Base-by-base conservation (phyloP, 2,113 vertebrate genomes). In the Corvus cornix region DNA sequence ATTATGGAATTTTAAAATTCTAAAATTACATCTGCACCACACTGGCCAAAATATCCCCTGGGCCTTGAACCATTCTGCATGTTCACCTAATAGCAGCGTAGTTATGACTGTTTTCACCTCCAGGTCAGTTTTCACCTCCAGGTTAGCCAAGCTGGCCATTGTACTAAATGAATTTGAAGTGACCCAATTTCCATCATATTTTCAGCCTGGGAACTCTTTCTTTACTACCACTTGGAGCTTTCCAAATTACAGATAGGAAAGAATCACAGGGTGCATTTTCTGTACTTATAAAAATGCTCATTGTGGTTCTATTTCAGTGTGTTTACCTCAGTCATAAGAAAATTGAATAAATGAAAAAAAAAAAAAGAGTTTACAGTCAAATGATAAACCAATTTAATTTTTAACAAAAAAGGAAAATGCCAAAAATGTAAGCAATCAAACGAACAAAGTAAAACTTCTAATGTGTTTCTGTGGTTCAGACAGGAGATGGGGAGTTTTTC, bases 381-480 rank as follows among this genome's bases (percentile, higher is more conserved):
- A 86, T 53, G n/a, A 74, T 72, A 83, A 85, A 52, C 4, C 12
- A 41, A 64, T 41, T 62, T 74, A 73, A 43, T 83, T 89, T 79
- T 89, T 66, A 79, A 59, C 10, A 69, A 28, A 80, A 66, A 66
- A 60, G 2, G 2, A 66, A 82, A 85, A 91, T 20, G 5, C 2
- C 30, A 88, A 67, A 80, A 74, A 75, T 62, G 37, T 49, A 64
- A 80, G n/a, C 35, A 84, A 83, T 15, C 11, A 80, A 93, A 28
- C 9, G 79, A 90, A 49, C 9, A 59, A 74, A 93, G 59, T 52
- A 46, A 66, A 90, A 59, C 30, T 86, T 81, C 27, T 88, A 44
- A 59, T 80, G 48, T 93, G 43, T 72, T 91, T 87, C 79, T 62
- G 72, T 84, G 82, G 83, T 84, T 94, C 48, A 92, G 79, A 78